Conservation (phyloP, 2,113 vertebrate genomes). For the Xenus cinereus region DNA sequence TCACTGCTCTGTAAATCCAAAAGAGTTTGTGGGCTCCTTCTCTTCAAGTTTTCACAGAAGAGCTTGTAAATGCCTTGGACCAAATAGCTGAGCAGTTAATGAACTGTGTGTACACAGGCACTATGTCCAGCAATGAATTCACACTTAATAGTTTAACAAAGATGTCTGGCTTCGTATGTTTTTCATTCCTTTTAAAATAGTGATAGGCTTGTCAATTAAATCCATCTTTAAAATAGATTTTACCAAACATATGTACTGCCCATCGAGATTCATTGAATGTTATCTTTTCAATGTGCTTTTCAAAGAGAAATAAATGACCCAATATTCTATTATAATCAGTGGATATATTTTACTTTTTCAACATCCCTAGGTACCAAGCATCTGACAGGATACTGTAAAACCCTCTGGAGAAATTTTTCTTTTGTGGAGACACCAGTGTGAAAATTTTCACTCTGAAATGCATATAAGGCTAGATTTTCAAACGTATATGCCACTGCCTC, state of each 20-base stretch:
- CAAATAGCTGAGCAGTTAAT: slow-evolving; percentile 47
- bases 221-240: slow-evolving; percentile 33
- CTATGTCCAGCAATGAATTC: slow-evolving; percentile 19
- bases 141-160: slow-evolving; percentile 36
- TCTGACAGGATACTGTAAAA: neutral
- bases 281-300: slow-evolving; percentile 24
- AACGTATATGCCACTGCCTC: neutral
- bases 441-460: neutral
- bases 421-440: neutral
- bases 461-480: neutral
- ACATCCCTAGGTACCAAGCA: neutral
- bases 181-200: neutral
- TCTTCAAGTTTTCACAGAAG: neutral
- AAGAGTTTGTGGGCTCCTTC: neutral
- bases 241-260: neutral
- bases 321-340: neutral
- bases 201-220: slow-evolving; percentile 44
- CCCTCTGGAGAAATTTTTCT: neutral
- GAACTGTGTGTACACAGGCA: slow-evolving; percentile 20
- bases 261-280: neutral
- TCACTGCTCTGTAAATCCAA: neutral
- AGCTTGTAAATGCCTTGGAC: slow-evolving; percentile 22
- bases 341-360: neutral
- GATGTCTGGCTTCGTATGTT: neutral
- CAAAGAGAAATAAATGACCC: neutral